phyloP scores from a whole-genome alignment of 2,888 invertebrate genomes.

The Cosmorhoe ocellata region DNA sequence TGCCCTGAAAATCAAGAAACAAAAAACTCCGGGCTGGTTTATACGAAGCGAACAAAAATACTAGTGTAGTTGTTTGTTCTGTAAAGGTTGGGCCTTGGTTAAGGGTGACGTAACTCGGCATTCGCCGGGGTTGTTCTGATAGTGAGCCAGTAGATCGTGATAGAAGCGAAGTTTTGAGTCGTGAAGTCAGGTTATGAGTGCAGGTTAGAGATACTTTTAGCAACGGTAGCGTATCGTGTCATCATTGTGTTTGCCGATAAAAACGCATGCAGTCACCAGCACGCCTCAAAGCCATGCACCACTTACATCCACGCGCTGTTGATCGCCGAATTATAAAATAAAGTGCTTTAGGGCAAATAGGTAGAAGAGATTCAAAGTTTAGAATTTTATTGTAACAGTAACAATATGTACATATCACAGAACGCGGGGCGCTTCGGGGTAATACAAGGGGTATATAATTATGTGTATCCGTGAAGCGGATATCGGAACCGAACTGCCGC shows the following conservation, averaged over 20 bases:
- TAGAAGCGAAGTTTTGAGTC: slow-evolving; percentile 46
- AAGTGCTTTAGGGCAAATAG: slow-evolving; percentile 61
- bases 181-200: slow-evolving; percentile 50
- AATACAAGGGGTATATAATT: slow-evolving; percentile 44
- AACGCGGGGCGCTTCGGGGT: slow-evolving; percentile 82
- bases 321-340: slow-evolving; percentile 53
- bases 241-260: slow-evolving; percentile 51
- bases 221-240: slow-evolving; percentile 32
- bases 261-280: slow-evolving; percentile 72
- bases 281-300: slow-evolving; percentile 78
- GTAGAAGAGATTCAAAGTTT: slow-evolving; percentile 63
- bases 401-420: slow-evolving; percentile 82
- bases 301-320: slow-evolving; percentile 68
- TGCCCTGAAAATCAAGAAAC: slow-evolving; percentile 43
- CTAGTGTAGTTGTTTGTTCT: slow-evolving; percentile 41
- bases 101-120: slow-evolving; percentile 45
- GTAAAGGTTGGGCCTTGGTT: slow-evolving; percentile 36
- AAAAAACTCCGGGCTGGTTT: slow-evolving; percentile 40
- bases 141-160: slow-evolving; percentile 44
- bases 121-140: slow-evolving; percentile 31
- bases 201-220: slow-evolving; percentile 44
- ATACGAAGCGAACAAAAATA: slow-evolving; percentile 52
- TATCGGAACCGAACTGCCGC: slow-evolving; percentile 52
- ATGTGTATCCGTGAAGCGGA: slow-evolving; percentile 59
- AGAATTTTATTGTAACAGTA: slow-evolving; percentile 80